These are phyloP conservation scores for Trachelus tabidus DNA, from an alignment of 2,888 invertebrate genomes.

Conservation along the genomic window DNA sequence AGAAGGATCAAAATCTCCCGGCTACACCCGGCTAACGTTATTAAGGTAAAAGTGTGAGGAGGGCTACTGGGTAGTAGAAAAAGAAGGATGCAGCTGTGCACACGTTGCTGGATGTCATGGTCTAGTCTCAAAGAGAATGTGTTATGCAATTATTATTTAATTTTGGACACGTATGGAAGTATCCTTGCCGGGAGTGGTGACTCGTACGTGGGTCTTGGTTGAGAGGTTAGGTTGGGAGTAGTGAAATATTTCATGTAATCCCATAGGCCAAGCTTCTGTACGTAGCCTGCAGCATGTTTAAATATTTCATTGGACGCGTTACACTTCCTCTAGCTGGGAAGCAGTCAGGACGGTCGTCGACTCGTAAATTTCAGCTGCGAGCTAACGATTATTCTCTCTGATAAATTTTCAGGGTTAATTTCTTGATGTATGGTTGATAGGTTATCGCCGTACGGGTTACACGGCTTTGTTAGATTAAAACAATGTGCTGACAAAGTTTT, in stretches of 20 bases:
- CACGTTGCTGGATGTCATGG: not conserved
- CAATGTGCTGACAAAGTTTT: no score
- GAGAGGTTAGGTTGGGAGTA: not conserved
- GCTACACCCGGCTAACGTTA: not conserved
- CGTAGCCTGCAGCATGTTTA: not conserved
- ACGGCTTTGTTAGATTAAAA: not conserved
- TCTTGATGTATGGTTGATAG: not conserved
- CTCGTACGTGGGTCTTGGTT: not conserved
- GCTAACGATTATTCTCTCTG: not conserved
- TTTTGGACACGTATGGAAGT: not conserved
- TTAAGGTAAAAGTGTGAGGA: not conserved
- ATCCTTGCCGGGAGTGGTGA: not conserved
- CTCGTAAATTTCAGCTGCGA: no score
- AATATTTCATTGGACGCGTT: not conserved
- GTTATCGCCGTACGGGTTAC: not conserved
- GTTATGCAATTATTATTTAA: not conserved
- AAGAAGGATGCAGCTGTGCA: not conserved
- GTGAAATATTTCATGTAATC: not conserved
- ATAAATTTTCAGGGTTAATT: not conserved
- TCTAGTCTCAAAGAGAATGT: not conserved
- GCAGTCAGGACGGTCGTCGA: not conserved
- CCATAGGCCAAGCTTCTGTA: not conserved
- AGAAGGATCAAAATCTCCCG: not conserved
- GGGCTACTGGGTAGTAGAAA: not conserved
- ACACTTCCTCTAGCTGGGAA: not conserved